Base-by-base conservation (phyloP, 2,797 vertebrate genomes). In the Odontamblyopus lacepedii region DNA sequence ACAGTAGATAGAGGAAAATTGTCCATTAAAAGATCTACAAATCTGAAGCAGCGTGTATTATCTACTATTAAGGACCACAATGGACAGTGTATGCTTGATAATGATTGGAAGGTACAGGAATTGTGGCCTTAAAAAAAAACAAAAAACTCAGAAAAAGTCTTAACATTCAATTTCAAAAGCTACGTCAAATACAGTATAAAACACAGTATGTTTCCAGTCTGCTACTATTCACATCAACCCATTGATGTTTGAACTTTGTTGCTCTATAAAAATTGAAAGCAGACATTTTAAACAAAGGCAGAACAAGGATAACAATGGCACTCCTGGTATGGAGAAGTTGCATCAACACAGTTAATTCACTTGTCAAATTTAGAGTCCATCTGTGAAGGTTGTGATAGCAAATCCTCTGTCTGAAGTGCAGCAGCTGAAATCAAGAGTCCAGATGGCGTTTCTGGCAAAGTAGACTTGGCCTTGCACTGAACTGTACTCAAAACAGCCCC, bases 401-500 rank as follows among this genome's bases (percentile, higher is more conserved):
- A 89, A 83, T 88, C 78, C 75, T 80, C 84, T 75, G 72, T 56
- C 65, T 79, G 70, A 90, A 90, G 92, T 88, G 92, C 80, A 76
- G 81, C 81, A 86, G 92, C 71, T 80, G 88, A 94, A 72, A 93
- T 87, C 69, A 86, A 73, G 59, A 80, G 77, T 72, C 77, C 64
- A 62, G 85, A 78, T 70, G 70, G 51, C n/a, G 85, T 78, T 78
- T 87, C 89, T 67, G 63, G 38, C 35, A 48, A 50, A 50, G 63
- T 66, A 26, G 85, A 60, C 68, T 72, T 75, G 27, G 87, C 73
- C 74, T 94, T 91, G 71, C 91, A 87, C 90, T 90, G 93, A 89
- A 95, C 89, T 85, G 95, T 89, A 91, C 95, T 97, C 86, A 97
- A 82, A 94, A 97, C 90, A 15, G 95, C 95, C 72, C 95, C 95